Evolutionary conservation across 2,797 vertebrate species (phyloP).

Genomic region (Enteromius argenteus): DNA sequence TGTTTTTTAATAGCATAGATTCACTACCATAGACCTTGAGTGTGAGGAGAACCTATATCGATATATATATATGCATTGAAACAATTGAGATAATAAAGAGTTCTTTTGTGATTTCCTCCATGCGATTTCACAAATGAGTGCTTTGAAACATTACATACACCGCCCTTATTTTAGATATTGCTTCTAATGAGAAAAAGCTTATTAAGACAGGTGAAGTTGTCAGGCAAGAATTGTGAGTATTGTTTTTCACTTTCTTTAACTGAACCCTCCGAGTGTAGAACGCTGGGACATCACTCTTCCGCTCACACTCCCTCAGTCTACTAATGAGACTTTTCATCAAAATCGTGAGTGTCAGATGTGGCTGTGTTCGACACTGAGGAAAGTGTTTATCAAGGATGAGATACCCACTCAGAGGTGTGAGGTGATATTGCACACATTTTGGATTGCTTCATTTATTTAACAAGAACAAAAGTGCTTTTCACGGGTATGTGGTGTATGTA

Average conservation of each 20-base stretch:
- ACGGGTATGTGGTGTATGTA: background rate
- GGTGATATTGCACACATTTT: conserved; percentile 5
- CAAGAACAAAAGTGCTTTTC: background rate
- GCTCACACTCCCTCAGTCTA: conserved; percentile 38
- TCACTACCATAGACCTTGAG: background rate
- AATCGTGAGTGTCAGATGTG: conserved; percentile 42
- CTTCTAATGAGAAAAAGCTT: conserved; percentile 19
- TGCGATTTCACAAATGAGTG: background rate
- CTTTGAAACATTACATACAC: conserved; percentile 42
- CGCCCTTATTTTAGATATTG: conserved; percentile 34
- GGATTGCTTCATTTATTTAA: background rate
- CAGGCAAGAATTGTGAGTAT: conserved; percentile 60
- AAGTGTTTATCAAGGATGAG: conserved; percentile 21
- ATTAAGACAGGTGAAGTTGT: conserved; percentile 53
- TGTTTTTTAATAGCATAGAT: background rate
- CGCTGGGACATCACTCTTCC: conserved; percentile 47
- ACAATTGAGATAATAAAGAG: background rate
- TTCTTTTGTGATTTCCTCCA: background rate
- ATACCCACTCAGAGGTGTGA: background rate
- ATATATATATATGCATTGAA: background rate
- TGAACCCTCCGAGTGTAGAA: conserved; percentile 52
- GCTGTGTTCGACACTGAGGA: conserved; percentile 6
- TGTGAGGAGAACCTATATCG: background rate
- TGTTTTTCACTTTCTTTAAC: conserved; percentile 61
- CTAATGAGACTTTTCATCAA: conserved; percentile 62